Conservation (phyloP, 2,888 invertebrate species). For the Synanthedon myopaeformis region DNA sequence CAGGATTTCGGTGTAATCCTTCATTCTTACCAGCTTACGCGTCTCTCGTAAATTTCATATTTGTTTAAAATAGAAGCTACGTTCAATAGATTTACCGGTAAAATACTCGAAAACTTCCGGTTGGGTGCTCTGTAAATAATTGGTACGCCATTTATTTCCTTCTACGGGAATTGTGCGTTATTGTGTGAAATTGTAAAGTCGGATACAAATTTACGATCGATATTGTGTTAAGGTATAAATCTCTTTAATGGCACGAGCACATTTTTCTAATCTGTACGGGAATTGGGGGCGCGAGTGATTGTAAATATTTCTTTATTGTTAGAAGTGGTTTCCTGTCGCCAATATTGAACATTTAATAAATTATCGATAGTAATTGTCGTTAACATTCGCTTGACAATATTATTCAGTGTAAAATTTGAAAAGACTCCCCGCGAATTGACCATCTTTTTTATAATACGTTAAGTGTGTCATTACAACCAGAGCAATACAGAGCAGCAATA, state of each 20-base stretch:
- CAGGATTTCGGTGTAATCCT: conserved; percentile 64
- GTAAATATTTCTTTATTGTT: conserved; percentile 30
- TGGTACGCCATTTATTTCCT: conserved; percentile 60
- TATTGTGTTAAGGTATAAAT: conserved; percentile 55
- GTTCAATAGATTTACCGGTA: conserved; percentile 45
- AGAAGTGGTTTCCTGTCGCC: conserved; percentile 35
- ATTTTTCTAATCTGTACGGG: conserved; percentile 14
- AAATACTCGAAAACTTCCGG: conserved; percentile 63
- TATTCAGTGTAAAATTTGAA: no score
- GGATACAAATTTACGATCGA: conserved; percentile 50
- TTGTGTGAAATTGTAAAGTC: conserved; percentile 44
- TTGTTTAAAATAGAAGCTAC: conserved; percentile 54
- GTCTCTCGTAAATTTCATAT: conserved; percentile 46
- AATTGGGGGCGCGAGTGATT: conserved; percentile 39
- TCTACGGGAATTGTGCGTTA: conserved; percentile 35
- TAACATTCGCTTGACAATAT: not conserved
- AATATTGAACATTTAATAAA: conserved; percentile 12
- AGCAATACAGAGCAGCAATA: no score
- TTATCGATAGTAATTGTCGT: not conserved
- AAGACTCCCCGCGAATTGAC: no score
- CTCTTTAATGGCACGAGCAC: conserved; percentile 54
- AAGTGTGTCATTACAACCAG: no score
- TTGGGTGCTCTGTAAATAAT: conserved; percentile 51
- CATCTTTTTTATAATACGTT: no score
- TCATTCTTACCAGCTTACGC: conserved; percentile 52